Base-by-base conservation (phyloP, 1,140 invertebrate species). In the Eueides isabella region DNA sequence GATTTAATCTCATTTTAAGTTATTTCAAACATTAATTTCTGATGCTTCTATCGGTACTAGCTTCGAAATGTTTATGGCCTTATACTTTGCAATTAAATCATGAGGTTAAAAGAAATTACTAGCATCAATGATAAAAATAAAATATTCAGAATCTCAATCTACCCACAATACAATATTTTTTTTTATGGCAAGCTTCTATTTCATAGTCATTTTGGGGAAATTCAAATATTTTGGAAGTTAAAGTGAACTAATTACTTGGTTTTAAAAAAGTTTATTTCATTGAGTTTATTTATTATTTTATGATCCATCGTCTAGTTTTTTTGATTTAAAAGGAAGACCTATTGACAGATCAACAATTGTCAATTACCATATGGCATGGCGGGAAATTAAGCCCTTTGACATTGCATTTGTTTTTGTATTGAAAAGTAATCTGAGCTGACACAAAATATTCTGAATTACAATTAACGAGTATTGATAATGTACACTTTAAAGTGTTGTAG, bases 1-100 rank as follows among this genome's bases (percentile, higher is more conserved):
- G 77, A 84, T 75, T 81, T 80, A 92, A 84, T 84, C 76, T 83
- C 91, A 92, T 92, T 88, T 89, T 92, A 90, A 61, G 84, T 92
- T 80, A 85, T 87, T 84, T 85, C 72, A 77, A 84, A 82, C 89
- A 91, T 92, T 85, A 79, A 90, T 84, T 63, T 55, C 68, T 78
- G 63, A 31, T 80, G 67, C 83, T 81, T 75, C 64, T 30, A 26
- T 55, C 9, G 71, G 41, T 26, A 79, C 61, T 55, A 62, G 72
- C 74, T 80, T 61, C 71, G 74, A 91, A 85, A 85, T 72, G 79
- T 88, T 83, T 87, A 29, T 79, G 83, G 86, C 84, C 88, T 86
- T 89, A 86, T 85, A 78, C 35, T 82, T 85, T 73, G 26, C 81
- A 84, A 86, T 90, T 91, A 88, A 89, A 88, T 84, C 33, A 41